Conservation (phyloP, 2,113 vertebrate genomes). For the Hemichromis elongatus region DNA sequence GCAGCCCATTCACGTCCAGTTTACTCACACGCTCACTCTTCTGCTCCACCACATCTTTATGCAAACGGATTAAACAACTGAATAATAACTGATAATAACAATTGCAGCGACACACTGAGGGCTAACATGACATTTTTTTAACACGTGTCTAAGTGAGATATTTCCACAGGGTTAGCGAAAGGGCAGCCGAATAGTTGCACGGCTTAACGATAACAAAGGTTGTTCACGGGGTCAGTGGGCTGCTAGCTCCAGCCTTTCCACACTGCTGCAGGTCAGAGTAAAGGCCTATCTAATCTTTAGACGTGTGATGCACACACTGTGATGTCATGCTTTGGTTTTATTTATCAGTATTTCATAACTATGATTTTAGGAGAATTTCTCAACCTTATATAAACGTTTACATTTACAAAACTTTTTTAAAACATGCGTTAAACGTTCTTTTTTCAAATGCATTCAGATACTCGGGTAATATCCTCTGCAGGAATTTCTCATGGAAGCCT, state of each 20-base stretch:
- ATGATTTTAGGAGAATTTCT: neutral
- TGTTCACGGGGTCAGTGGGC: constrained; percentile 20
- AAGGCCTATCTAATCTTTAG: constrained; percentile 35
- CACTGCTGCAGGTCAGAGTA: constrained; percentile 2
- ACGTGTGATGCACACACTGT: constrained; percentile 10
- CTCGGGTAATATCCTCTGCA: neutral
- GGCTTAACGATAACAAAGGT: constrained; percentile 46
- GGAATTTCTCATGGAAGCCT: neutral
- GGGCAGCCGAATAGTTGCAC: constrained; percentile 60
- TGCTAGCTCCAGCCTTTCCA: constrained; percentile 1
- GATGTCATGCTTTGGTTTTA: neutral
- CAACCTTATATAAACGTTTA: constrained; percentile 10
- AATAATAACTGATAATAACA: constrained; percentile 27
- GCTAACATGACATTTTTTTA: neutral
- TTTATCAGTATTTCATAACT: neutral
- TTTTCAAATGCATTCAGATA: neutral
- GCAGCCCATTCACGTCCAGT: constrained; percentile 23
- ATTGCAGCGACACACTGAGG: neutral
- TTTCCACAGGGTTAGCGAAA: constrained; percentile 55
- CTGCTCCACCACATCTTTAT: constrained; percentile 8
- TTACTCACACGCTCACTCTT: constrained; percentile 28
- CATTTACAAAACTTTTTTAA: neutral
- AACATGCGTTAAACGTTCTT: neutral
- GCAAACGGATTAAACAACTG: constrained; percentile 9
- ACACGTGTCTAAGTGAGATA: constrained; percentile 8